These are phyloP conservation scores for Charina bottae DNA, from an alignment of 2,113 vertebrate species.

Conservation along the genomic window DNA sequence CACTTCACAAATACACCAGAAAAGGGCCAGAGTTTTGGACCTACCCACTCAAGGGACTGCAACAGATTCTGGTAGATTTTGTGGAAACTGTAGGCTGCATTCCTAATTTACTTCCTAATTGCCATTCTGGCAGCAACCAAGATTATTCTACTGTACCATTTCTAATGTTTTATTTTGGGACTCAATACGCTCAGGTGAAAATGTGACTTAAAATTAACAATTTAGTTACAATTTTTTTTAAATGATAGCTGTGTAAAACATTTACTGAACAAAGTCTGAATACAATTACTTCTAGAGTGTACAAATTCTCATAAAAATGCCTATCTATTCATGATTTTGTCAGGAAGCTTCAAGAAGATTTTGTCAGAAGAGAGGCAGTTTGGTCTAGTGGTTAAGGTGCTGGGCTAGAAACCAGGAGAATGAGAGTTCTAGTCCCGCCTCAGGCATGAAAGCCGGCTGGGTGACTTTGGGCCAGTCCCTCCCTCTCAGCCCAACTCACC, in stretches of 20 bases:
- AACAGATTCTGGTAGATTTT: background rate
- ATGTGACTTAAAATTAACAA: background rate
- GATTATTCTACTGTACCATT: background rate
- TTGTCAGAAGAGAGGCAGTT: too few relatives aligned
- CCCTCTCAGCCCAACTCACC: too few relatives aligned
- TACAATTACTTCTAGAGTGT: background rate
- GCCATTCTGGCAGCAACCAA: background rate
- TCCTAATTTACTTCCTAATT: background rate
- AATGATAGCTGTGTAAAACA: background rate
- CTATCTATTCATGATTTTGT: background rate
- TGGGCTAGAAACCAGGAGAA: too few relatives aligned
- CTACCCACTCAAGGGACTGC: background rate
- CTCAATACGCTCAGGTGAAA: background rate
- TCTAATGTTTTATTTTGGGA: background rate
- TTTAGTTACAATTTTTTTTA: background rate
- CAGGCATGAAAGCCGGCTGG: too few relatives aligned
- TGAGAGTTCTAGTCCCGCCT: too few relatives aligned
- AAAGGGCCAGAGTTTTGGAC: background rate
- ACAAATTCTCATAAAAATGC: background rate
- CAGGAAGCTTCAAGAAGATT: too few relatives aligned
- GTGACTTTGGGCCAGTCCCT: too few relatives aligned
- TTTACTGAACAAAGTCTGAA: rapidly evolving
- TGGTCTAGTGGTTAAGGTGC: too few relatives aligned
- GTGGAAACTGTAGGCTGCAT: background rate
- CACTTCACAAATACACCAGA: background rate